Conservation (phyloP, 2,113 vertebrate species). For the Pseudorhombus dupliciocellatus region DNA sequence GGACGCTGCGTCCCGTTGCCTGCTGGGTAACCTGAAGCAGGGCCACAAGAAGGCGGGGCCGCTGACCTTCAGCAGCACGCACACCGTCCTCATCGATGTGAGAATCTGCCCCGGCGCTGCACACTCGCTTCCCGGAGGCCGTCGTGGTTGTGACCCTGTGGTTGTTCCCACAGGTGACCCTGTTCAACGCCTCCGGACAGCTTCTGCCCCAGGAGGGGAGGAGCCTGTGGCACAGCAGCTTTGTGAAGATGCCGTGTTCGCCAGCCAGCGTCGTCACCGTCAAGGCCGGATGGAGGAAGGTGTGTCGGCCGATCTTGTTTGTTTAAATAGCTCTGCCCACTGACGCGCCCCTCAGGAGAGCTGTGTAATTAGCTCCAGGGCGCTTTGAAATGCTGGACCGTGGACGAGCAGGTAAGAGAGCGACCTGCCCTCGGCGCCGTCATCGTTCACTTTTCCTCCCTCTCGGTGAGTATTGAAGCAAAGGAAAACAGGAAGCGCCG, state of each 20-base stretch:
- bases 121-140: too few species aligned
- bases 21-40: slow-evolving; percentile 19
- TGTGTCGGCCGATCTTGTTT: too few species aligned
- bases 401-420: too few species aligned
- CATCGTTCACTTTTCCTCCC: too few species aligned
- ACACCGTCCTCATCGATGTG: slow-evolving; percentile 73
- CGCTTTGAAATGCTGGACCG: too few species aligned
- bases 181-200: neutral
- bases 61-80: neutral
- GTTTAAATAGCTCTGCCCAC: too few species aligned
- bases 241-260: slow-evolving; percentile 70
- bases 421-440: too few species aligned
- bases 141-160: neutral
- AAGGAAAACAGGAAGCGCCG: too few species aligned
- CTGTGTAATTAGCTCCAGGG: too few species aligned
- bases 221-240: slow-evolving; percentile 38
- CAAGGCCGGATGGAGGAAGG: accelerated
- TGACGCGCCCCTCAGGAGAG: too few species aligned
- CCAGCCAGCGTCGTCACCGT: neutral
- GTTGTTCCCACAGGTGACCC: neutral
- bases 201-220: neutral
- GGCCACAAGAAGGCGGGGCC: neutral
- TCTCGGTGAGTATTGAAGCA: too few species aligned
- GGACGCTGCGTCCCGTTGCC: neutral
- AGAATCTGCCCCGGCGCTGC: too few species aligned